These are phyloP conservation scores for Syngnathoides biaculeatus DNA, from an alignment of 2,113 vertebrate genomes.

Conservation along the genomic window DNA sequence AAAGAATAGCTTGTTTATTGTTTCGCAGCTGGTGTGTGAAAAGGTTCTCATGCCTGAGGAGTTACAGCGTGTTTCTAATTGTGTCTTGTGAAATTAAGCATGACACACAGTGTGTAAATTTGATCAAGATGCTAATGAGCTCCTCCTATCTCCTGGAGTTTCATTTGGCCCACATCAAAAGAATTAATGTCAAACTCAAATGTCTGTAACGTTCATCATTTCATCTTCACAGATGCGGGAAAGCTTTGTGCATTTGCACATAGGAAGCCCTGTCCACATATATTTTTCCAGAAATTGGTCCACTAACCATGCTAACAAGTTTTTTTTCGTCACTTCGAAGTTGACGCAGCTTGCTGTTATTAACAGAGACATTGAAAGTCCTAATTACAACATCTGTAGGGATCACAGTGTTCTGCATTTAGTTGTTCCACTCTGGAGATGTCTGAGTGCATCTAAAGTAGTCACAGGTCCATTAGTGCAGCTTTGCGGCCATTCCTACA, in stretches of 20 bases:
- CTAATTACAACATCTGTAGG: conserved; percentile 30
- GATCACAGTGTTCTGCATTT: conserved; percentile 19
- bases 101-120: conserved; percentile 26
- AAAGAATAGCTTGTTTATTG: conserved; percentile 20
- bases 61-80: conserved; percentile 39
- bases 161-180: conserved; percentile 63
- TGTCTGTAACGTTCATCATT: conserved; percentile 25
- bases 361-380: conserved; percentile 16
- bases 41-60: conserved; percentile 29
- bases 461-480: conserved; percentile 44
- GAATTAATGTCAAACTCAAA: conserved; percentile 67
- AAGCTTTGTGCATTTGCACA: conserved; percentile 35
- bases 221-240: neutral
- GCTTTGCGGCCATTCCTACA: conserved; percentile 24
- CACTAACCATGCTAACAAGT: conserved; percentile 50
- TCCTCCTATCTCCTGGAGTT: conserved; percentile 48
- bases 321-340: conserved; percentile 43
- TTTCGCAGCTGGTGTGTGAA: conserved; percentile 7
- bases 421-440: conserved; percentile 26
- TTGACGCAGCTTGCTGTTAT: conserved; percentile 28
- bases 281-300: conserved; percentile 55
- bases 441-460: conserved; percentile 43
- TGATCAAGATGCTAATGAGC: conserved; percentile 58
- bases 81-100: conserved; percentile 34
- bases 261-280: conserved; percentile 23